Conservation (phyloP, 2,797 vertebrate species). For the Limnodromus scolopaceus region DNA sequence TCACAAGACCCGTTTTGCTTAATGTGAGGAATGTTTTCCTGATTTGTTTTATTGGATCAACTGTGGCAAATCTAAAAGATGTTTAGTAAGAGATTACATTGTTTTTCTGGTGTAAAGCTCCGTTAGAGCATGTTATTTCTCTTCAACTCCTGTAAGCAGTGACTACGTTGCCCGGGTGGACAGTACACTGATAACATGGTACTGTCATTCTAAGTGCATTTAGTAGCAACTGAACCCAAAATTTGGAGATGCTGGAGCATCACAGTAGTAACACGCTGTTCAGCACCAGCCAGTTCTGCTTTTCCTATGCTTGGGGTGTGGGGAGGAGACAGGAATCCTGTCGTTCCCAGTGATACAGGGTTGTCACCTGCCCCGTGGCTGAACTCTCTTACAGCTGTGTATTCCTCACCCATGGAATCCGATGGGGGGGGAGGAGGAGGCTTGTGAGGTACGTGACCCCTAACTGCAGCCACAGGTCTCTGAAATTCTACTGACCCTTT, state of each 20-base stretch:
- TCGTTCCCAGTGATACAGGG: rapidly evolving
- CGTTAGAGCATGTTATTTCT: background rate
- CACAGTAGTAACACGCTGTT: background rate
- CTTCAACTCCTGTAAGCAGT: background rate
- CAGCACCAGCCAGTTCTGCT: background rate
- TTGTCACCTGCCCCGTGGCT: background rate
- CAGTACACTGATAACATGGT: background rate
- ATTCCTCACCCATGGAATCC: rapidly evolving
- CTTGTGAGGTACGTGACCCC: background rate
- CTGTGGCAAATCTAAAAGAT: background rate
- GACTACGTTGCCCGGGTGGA: background rate
- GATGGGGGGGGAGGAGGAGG: background rate
- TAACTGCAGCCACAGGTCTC: background rate
- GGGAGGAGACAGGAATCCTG: background rate
- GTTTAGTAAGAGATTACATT: background rate
- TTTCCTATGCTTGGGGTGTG: background rate
- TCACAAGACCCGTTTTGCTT: background rate
- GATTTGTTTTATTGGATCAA: background rate
- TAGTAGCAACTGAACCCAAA: background rate
- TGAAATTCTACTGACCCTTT: background rate
- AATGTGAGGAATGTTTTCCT: background rate
- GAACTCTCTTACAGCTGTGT: background rate
- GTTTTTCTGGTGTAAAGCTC: background rate
- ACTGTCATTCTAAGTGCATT: background rate
- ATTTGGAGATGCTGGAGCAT: background rate